Percentiles rank a stretch among this genome's conserved stretches.
phyloP scores from a whole-genome alignment of 2,113 vertebrate species.

The Fukomys damarensis region DNA sequence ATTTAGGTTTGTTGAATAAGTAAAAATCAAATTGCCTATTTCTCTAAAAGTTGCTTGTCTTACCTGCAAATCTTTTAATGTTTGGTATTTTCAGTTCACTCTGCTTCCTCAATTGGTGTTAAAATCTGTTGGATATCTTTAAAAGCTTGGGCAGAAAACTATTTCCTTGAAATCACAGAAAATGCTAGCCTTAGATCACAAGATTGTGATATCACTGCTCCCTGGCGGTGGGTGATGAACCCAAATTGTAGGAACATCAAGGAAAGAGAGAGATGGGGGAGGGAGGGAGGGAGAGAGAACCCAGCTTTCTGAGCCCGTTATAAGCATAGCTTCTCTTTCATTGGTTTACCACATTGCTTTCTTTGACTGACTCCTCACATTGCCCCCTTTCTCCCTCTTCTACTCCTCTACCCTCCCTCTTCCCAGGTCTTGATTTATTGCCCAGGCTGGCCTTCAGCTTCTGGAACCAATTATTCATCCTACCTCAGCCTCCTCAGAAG shows the following conservation, averaged over 20 bases:
- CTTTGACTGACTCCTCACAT: neutral
- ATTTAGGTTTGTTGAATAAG: neutral
- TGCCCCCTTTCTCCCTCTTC: neutral
- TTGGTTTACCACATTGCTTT: neutral
- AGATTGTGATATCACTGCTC: neutral
- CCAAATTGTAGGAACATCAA: constrained; percentile 18
- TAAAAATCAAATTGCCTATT: neutral
- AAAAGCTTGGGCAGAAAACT: neutral
- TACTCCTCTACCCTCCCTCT: too few relatives aligned
- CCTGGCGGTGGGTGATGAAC: neutral
- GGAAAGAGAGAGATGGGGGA: neutral
- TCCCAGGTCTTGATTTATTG: neutral
- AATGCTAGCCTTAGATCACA: neutral
- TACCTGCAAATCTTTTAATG: neutral
- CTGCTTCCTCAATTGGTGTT: neutral
- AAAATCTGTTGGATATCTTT: neutral
- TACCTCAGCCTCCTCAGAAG: neutral
- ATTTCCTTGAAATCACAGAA: neutral
- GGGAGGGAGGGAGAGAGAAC: neutral
- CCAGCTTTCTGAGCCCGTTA: neutral
- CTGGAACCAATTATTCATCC: neutral
- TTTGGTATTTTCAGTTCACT: constrained; percentile 28
- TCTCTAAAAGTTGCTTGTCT: constrained; percentile 21
- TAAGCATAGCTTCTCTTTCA: neutral
- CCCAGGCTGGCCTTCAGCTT: neutral